Conservation (phyloP, 2,888 invertebrate species). For the Drosophila emarginata region DNA sequence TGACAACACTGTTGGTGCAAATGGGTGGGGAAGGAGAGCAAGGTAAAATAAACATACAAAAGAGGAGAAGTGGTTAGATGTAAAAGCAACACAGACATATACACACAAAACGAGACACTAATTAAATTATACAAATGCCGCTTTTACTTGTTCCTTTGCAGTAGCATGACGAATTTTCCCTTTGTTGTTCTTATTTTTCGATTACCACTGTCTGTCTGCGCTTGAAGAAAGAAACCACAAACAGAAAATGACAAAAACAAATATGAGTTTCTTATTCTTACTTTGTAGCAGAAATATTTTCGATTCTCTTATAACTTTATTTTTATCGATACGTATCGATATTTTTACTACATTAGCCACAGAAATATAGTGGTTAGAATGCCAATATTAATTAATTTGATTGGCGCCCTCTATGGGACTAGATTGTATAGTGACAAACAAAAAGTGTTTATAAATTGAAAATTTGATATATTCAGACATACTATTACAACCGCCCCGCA, state of each 20-base stretch:
- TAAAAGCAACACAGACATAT: slow-evolving; percentile 18
- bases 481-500: too few relatives aligned
- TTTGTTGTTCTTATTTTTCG: not conserved
- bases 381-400: not conserved
- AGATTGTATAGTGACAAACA: too few relatives aligned
- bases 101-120: slow-evolving; percentile 46
- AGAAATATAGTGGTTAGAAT: not conserved
- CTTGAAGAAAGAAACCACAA: slow-evolving; percentile 2
- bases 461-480: too few relatives aligned
- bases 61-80: slow-evolving; percentile 1
- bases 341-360: too few relatives aligned
- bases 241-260: not conserved
- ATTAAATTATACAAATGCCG: slow-evolving; percentile 62
- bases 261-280: not conserved
- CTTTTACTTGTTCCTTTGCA: slow-evolving; percentile 78
- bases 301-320: not conserved
- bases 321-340: not conserved
- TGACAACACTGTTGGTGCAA: slow-evolving; percentile 1
- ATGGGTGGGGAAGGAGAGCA: slow-evolving; percentile 12
- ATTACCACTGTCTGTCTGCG: not conserved
- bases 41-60: slow-evolving; percentile 14
- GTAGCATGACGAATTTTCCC: slow-evolving; percentile 61
- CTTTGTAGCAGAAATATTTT: slow-evolving; percentile 13
- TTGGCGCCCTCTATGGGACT: not conserved
- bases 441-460: too few relatives aligned